Base-by-base conservation (phyloP, 2,113 vertebrate genomes). In the Anser brachyrhynchus region DNA sequence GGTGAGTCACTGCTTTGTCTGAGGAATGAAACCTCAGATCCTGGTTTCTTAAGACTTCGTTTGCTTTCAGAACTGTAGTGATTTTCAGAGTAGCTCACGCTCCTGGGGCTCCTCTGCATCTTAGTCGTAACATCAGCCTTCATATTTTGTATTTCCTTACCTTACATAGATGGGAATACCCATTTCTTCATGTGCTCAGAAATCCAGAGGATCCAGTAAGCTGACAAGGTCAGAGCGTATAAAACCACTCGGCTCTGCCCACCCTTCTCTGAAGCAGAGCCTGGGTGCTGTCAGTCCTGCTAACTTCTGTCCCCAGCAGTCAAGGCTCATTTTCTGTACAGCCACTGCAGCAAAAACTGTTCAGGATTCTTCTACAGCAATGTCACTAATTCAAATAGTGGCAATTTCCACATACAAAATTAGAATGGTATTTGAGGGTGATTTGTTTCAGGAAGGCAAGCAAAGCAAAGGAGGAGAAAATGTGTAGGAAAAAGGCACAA, bases 1-100 rank as follows among this genome's bases (percentile, higher is more conserved):
- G 54, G 41, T 85, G 92, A 97, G 91, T 91, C 80, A 66, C 70
- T 82, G 95, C 65, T 54, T 77, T 70, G 33, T 70, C 8, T 75
- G 66, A 90, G 83, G 70, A 86, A 61, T 5, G 22, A 86, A 94
- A 75, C 49, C 65, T 87, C 90, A 77, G 15, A 64, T 57, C 33
- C 33, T 49, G 43, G 26, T 25, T 57, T 78, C 51, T 61, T 16
- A 18, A 4, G 43, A 62, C 55, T 94, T 80, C 91, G 67, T 80
- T 91, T 91, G 83, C 84, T 92, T 92, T 92, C 49, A 72, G 76
- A 90, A n/a, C 26, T 49, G 85, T 13, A 2, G 70, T 3, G 17
- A 3, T 89, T 52, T 11, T 54, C 70, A 87, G 82, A 54, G 73
- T 44, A 93, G 37, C 58, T 75, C 13, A 0, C 0, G 0, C 11